phyloP scores from a whole-genome alignment of 1,140 invertebrate species.

The Drosophila punjabiensis region DNA sequence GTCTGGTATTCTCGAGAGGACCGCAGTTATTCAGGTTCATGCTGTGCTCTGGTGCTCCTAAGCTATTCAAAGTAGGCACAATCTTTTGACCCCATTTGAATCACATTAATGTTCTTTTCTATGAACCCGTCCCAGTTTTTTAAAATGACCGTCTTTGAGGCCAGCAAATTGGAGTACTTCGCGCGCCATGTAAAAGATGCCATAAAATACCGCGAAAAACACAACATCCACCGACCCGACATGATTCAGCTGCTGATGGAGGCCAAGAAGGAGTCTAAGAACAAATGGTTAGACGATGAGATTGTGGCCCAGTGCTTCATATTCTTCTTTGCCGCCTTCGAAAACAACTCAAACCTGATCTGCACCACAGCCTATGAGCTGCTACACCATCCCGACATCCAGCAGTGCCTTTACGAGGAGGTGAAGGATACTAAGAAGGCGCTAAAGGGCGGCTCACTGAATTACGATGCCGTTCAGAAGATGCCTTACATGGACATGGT shows the following conservation, averaged over 20 bases:
- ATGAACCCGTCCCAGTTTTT: slow-evolving; percentile 33
- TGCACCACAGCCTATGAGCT: slow-evolving; percentile 86
- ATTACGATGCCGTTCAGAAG: slow-evolving; percentile 86
- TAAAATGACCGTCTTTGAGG: slow-evolving; percentile 58
- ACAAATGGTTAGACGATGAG: slow-evolving; percentile 86
- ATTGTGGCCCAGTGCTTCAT: slow-evolving; percentile 86
- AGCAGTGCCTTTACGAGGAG: slow-evolving; percentile 87
- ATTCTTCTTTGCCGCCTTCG: slow-evolving; percentile 88
- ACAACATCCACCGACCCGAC: slow-evolving; percentile 85
- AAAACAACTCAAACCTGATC: slow-evolving; percentile 88
- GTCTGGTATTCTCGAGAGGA: slow-evolving; percentile 76
- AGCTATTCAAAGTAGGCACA: slow-evolving; percentile 51
- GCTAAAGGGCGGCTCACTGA: slow-evolving; percentile 84
- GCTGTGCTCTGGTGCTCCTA: slow-evolving; percentile 36
- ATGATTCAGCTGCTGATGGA: slow-evolving; percentile 86
- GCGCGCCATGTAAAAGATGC: slow-evolving; percentile 75
- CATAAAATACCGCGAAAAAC: slow-evolving; percentile 81
- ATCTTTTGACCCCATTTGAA: background rate
- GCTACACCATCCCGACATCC: slow-evolving; percentile 87
- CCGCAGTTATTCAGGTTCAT: slow-evolving; percentile 66
- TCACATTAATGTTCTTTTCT: fast-evolving
- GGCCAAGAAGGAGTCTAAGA: slow-evolving; percentile 73
- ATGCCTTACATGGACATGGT: slow-evolving; percentile 90
- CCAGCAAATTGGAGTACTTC: slow-evolving; percentile 64
- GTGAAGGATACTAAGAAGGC: slow-evolving; percentile 84